These are phyloP conservation scores for Pimpla rufipes DNA, from an alignment of 2,888 invertebrate species.

Conservation along the genomic window DNA sequence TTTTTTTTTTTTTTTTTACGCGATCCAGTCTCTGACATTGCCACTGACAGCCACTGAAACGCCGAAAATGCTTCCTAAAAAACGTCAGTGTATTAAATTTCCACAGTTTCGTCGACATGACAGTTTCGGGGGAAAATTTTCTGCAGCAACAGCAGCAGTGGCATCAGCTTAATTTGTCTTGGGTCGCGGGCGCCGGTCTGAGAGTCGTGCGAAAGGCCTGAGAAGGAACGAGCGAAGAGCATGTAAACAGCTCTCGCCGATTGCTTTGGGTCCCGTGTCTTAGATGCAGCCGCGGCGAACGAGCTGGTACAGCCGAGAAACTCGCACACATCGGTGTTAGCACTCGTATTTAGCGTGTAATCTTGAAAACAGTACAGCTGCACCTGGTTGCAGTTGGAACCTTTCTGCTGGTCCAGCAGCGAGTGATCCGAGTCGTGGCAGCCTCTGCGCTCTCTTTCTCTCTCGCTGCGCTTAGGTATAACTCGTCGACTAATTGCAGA, in stretches of 20 bases:
- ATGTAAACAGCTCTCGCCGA: slow-evolving; percentile 11
- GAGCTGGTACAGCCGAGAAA: neutral
- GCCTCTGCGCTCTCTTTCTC: neutral
- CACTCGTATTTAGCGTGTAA: slow-evolving; percentile 33
- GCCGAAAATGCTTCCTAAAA: too few relatives aligned
- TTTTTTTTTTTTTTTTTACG: too few relatives aligned
- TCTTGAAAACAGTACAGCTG: slow-evolving; percentile 25
- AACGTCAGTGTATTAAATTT: too few relatives aligned
- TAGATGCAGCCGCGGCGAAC: neutral
- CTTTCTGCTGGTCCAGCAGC: slow-evolving; percentile 4
- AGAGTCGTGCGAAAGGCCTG: slow-evolving; percentile 1
- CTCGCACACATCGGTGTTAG: neutral
- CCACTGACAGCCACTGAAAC: too few relatives aligned
- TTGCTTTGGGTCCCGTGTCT: slow-evolving; percentile 10
- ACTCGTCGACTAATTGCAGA: slow-evolving; percentile 30
- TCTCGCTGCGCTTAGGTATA: neutral
- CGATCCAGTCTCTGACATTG: too few relatives aligned
- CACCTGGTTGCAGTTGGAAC: slow-evolving; percentile 10
- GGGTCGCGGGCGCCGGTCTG: neutral
- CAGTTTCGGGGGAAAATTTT: too few relatives aligned
- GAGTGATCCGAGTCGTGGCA: neutral
- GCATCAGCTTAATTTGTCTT: too few relatives aligned
- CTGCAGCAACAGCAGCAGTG: too few relatives aligned
- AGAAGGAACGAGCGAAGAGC: slow-evolving; percentile 9
- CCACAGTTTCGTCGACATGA: too few relatives aligned